Percentiles rank a stretch among this genome's conserved stretches.
These are phyloP conservation scores for Pyrgilauda ruficollis DNA, from an alignment of 2,113 vertebrate genomes.

Conservation along the genomic window DNA sequence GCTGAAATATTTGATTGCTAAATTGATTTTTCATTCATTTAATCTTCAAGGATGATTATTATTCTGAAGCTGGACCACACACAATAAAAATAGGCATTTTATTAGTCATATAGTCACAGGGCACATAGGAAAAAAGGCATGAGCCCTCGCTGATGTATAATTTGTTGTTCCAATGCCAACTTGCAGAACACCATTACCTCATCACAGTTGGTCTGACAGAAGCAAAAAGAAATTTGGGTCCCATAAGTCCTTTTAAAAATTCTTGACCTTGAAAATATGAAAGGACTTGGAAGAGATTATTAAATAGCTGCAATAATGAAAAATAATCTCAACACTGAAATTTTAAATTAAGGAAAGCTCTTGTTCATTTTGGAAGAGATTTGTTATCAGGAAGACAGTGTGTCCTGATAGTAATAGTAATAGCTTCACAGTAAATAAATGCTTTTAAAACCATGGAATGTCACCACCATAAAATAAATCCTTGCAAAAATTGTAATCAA, in stretches of 20 bases:
- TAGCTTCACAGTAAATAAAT: constrained; percentile 16
- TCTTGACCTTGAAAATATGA: constrained; percentile 23
- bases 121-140: neutral
- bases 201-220: neutral
- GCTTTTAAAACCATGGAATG: neutral
- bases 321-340: neutral
- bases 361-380: neutral
- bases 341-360: constrained; percentile 28
- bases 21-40: constrained; percentile 69
- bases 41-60: constrained; percentile 36
- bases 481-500: neutral
- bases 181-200: constrained; percentile 7
- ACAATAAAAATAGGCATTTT: constrained; percentile 54
- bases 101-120: constrained; percentile 36
- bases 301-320: neutral
- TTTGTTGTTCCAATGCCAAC: constrained; percentile 36
- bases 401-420: neutral
- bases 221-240: neutral
- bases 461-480: neutral
- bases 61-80: constrained; percentile 51
- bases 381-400: neutral
- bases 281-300: constrained; percentile 15
- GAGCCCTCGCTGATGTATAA: neutral
- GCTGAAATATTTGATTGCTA: constrained; percentile 51
- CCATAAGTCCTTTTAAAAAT: neutral